Evolutionary conservation across 2,888 invertebrate genomes (phyloP).

Genomic region (Ceramica pisi): DNA sequence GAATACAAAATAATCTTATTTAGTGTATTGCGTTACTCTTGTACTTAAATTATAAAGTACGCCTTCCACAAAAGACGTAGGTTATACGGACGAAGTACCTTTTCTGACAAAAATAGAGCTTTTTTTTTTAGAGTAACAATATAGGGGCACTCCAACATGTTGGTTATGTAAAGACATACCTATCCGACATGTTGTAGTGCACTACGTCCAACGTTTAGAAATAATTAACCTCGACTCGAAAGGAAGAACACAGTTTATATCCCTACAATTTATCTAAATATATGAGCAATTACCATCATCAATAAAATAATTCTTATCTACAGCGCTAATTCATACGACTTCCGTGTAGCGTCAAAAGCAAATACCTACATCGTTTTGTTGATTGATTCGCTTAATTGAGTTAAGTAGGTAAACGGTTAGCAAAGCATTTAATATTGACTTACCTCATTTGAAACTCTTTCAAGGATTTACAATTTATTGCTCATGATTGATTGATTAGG

Average conservation of each 20-base stretch:
- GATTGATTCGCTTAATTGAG: constrained; percentile 33
- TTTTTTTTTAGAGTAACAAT: too few relatives aligned
- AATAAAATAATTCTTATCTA: constrained; percentile 9
- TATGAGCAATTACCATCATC: neutral
- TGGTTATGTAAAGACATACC: too few relatives aligned
- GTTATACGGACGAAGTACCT: too few relatives aligned
- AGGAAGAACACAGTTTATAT: neutral
- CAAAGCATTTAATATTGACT: constrained; percentile 14
- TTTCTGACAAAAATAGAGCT: too few relatives aligned
- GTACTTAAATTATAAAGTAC: too few relatives aligned
- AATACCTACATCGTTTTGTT: constrained; percentile 37
- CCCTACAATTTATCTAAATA: neutral
- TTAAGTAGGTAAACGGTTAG: constrained; percentile 13
- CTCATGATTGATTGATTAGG: neutral
- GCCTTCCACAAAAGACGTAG: too few relatives aligned
- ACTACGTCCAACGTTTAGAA: too few relatives aligned
- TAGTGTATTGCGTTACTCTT: too few relatives aligned
- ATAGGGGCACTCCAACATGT: too few relatives aligned
- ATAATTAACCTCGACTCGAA: neutral
- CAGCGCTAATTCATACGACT: constrained; percentile 14
- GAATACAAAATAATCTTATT: too few relatives aligned
- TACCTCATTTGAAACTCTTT: constrained; percentile 14
- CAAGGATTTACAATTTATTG: constrained; percentile 9
- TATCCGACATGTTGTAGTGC: too few relatives aligned
- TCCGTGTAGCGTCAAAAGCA: constrained; percentile 32